These are phyloP conservation scores for Hymenochirus boettgeri DNA, from an alignment of 2,113 vertebrate genomes.

Conservation along the genomic window DNA sequence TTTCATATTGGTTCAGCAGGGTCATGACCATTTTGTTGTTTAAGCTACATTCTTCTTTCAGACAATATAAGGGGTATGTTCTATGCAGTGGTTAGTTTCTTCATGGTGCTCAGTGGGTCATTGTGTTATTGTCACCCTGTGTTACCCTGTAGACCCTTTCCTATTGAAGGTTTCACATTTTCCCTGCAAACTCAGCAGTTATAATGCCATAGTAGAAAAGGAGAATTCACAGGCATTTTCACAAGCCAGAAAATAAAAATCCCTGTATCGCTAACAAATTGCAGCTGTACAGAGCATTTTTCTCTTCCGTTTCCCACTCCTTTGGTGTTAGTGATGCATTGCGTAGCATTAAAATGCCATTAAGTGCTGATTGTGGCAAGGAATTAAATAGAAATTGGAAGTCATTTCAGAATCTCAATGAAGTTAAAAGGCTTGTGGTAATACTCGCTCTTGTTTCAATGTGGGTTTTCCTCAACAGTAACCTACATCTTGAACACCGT, in stretches of 20 bases:
- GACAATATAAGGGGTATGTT: constrained; percentile 9
- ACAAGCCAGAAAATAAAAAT: constrained; percentile 10
- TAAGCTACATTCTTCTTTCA: no score
- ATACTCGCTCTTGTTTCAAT: not conserved
- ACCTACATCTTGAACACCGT: no score
- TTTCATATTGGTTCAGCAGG: no score
- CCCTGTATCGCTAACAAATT: constrained; percentile 13
- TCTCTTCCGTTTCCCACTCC: not conserved
- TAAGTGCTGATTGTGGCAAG: constrained; percentile 19
- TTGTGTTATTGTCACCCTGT: not conserved
- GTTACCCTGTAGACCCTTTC: not conserved
- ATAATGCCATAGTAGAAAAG: constrained; percentile 13
- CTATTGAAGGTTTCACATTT: constrained; percentile 9
- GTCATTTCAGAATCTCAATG: constrained; percentile 21
- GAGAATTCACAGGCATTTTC: constrained; percentile 4
- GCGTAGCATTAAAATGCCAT: constrained; percentile 25
- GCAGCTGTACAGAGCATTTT: constrained; percentile 7
- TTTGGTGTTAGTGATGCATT: constrained; percentile 23
- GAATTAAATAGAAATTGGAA: constrained; percentile 20
- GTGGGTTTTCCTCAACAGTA: not conserved
- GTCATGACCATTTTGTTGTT: no score
- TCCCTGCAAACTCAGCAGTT: constrained; percentile 32
- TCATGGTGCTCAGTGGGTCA: not conserved
- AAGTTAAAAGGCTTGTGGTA: constrained; percentile 9
- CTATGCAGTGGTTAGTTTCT: no score